Evolutionary conservation across 2,888 invertebrate genomes (phyloP), one percentile per base, ranked within the genome.

Genomic region (Synanthedon formicaeformis): DNA sequence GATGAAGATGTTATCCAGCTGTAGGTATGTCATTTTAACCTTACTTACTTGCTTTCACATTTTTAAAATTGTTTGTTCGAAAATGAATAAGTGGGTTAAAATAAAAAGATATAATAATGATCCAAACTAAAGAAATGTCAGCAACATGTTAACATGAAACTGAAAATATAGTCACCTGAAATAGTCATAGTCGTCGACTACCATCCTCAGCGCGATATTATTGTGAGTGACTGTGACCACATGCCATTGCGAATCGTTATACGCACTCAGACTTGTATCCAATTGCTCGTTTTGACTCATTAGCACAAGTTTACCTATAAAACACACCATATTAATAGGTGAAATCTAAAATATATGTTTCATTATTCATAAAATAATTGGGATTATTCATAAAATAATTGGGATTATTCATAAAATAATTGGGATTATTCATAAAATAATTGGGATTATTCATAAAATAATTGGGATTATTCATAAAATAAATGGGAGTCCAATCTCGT

Each of bases 211-310:
- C 18, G 90, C 89, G 40, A 87, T 83, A 40, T 87, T 84, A 63
- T 92, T 91, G 68, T 96, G 95, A 2, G 92, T 92, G 4, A 96
- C 94, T 0, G 95, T 94, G 5, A 98, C 93, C 13, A 96, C 96
- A 82, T 99, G 98, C 96, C 98, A 98, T 66, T 94, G 92, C 16
- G 94, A 94, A 81, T 99, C 98, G 72, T 96, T 94, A 76, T 95
- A 95, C 12, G 79, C 87, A 55, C 73, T 80, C 51, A 89, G 75
- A 2, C 89, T 90, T 0, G 92, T 91, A 41, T 88, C 85, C 10
- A 95, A 69, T 57, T 91, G 89, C 54, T 90, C 90, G 12, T 91
- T 90, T 64, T 93, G 92, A 62, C 93, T 93, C 63, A 91, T 91
- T 49, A 94, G 87, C 5, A 91, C 89, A 48, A 94, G 64, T 56